phyloP scores from a whole-genome alignment of 2,113 vertebrate genomes.

The Eurypyga helias region DNA sequence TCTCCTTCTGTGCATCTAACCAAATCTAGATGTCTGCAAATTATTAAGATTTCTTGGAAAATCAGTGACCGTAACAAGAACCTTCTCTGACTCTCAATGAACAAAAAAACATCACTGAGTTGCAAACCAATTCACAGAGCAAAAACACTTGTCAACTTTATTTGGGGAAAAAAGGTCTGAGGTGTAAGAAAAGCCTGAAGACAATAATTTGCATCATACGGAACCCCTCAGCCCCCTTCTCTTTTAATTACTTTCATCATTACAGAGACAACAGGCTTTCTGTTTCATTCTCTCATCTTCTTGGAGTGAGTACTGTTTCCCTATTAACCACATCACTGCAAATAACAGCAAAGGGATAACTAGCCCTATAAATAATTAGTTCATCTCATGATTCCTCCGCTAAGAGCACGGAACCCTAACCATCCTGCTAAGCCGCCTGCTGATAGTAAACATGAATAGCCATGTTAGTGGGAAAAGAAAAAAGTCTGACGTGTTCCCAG shows the following conservation, averaged over 20 bases:
- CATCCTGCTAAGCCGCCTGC: neutral
- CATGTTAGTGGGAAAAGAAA: neutral
- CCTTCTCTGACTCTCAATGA: neutral
- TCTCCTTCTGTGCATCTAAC: constrained; percentile 5
- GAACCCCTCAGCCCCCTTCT: neutral
- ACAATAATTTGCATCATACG: neutral
- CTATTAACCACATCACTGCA: neutral
- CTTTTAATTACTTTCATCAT: constrained; percentile 32
- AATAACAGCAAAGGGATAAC: neutral
- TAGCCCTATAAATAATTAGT: neutral
- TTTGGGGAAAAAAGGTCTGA: neutral
- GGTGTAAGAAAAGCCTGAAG: neutral
- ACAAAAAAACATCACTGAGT: neutral
- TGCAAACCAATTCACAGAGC: neutral
- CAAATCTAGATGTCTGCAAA: neutral
- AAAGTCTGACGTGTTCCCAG: neutral
- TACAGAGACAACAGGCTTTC: neutral
- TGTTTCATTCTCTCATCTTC: neutral
- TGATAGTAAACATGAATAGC: neutral
- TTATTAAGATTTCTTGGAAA: constrained; percentile 35
- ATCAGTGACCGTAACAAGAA: constrained; percentile 24
- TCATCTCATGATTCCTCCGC: neutral
- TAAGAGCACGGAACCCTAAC: neutral
- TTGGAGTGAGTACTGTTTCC: neutral
- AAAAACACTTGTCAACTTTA: neutral